These are phyloP conservation scores for Cyrtodaria siliqua DNA, from an alignment of 2,888 invertebrate genomes.

Conservation along the genomic window DNA sequence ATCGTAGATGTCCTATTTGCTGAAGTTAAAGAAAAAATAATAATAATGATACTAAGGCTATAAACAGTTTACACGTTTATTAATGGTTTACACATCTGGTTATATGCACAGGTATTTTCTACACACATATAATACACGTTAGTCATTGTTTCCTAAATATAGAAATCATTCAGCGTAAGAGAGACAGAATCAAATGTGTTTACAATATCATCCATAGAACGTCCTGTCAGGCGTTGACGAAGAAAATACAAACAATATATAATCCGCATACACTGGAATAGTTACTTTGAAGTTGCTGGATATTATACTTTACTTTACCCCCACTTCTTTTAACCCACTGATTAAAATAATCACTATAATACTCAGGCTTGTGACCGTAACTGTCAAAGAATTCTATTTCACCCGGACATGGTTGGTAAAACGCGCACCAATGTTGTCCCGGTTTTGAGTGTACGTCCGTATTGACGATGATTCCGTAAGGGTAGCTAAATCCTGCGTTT, in stretches of 20 bases:
- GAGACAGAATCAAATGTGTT: conserved; percentile 7
- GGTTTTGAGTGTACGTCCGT: conserved; percentile 27
- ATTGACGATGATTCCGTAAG: conserved; percentile 39
- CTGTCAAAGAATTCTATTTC: conserved; percentile 27
- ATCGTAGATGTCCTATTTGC: no score
- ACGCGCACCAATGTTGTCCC: conserved; percentile 45
- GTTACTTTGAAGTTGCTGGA: conserved; percentile 19
- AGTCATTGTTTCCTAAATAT: background rate
- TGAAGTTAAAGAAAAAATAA: no score
- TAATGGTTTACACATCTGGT: no score
- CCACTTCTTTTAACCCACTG: conserved; percentile 12
- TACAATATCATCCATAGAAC: conserved; percentile 14
- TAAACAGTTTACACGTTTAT: no score
- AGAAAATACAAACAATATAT: conserved; percentile 30
- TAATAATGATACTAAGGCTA: background rate
- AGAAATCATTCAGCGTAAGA: conserved; percentile 15
- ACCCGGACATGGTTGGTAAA: conserved; percentile 13
- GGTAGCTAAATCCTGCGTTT: background rate
- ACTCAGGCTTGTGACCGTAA: conserved; percentile 14
- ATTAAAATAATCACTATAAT: conserved; percentile 16
- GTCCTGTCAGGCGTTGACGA: conserved; percentile 18
- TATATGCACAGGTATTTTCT: background rate
- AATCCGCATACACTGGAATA: conserved; percentile 26
- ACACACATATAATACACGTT: background rate
- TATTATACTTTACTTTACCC: conserved; percentile 11